Conservation (phyloP, 1,140 invertebrate genomes). For the Micrasema minimum region DNA sequence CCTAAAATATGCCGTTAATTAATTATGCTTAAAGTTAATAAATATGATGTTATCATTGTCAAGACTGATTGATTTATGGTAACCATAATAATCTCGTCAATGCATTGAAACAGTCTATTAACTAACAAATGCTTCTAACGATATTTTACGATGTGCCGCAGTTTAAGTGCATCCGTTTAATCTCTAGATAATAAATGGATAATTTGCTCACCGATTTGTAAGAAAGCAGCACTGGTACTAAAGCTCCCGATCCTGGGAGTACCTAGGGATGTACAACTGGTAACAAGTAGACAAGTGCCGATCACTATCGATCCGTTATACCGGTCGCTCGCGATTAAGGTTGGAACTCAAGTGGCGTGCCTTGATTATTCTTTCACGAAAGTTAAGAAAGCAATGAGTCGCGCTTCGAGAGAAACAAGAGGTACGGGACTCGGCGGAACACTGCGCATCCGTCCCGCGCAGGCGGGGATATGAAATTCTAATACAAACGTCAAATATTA, state of each 20-base stretch:
- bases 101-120: too few species aligned
- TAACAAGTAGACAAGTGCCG: not conserved
- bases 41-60: too few species aligned
- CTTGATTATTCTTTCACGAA: slow-evolving; percentile 42
- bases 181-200: not conserved
- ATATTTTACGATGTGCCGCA: too few species aligned
- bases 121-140: too few species aligned
- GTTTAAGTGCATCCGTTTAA: too few species aligned
- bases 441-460: slow-evolving; percentile 19
- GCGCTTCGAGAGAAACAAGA: slow-evolving; percentile 17
- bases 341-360: slow-evolving; percentile 47
- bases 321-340: slow-evolving; percentile 49
- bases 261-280: not conserved
- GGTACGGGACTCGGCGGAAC: not conserved
- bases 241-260: slow-evolving; percentile 13
- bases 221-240: not conserved
- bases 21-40: too few species aligned
- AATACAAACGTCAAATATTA: not conserved
- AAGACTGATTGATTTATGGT: too few species aligned
- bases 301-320: slow-evolving; percentile 3
- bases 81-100: too few species aligned
- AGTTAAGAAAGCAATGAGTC: slow-evolving; percentile 41
- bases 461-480: slow-evolving; percentile 18
- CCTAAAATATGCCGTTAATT: too few species aligned
- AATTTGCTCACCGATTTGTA: slow-evolving; percentile 7